Evolutionary conservation across 1,140 invertebrate genomes (phyloP).

Genomic region (Coelopa frigida): DNA sequence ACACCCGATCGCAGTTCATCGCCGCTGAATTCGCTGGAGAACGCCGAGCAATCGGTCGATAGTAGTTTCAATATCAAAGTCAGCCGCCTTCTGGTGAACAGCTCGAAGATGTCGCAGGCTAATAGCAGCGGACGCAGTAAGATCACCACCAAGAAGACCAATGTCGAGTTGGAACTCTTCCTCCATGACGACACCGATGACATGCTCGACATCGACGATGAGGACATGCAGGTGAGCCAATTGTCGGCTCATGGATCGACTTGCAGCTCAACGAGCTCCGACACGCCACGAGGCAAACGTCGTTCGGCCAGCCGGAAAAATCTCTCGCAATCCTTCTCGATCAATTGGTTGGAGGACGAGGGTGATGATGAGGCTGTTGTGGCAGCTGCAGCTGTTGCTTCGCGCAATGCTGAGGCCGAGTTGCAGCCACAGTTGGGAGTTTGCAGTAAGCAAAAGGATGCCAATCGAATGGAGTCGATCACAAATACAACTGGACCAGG

Average conservation of each 20-base stretch:
- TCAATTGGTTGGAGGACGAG: slow-evolving; percentile 21
- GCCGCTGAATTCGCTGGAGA: slow-evolving; percentile 21
- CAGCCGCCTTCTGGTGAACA: slow-evolving; percentile 12
- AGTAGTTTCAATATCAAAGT: slow-evolving; percentile 13
- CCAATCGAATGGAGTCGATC: background rate
- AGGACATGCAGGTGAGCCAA: slow-evolving; percentile 33
- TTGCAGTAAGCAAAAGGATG: slow-evolving; percentile 2
- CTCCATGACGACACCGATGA: slow-evolving; percentile 12
- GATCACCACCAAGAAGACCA: background rate
- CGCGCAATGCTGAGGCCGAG: too few relatives aligned
- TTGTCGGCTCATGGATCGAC: slow-evolving; percentile 24
- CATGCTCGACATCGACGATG: slow-evolving; percentile 21
- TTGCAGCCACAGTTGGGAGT: slow-evolving; percentile 1
- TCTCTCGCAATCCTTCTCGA: slow-evolving; percentile 38
- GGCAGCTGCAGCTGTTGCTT: background rate
- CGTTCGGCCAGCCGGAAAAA: slow-evolving; percentile 39
- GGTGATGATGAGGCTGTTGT: slow-evolving; percentile 5
- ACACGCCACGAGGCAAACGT: slow-evolving; percentile 31
- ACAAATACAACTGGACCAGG: background rate
- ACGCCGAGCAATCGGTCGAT: slow-evolving; percentile 14
- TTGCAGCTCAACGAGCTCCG: slow-evolving; percentile 38
- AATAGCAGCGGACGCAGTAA: background rate
- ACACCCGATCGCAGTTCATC: slow-evolving; percentile 38
- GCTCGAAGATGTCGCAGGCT: slow-evolving; percentile 7
- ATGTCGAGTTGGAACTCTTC: slow-evolving; percentile 13